Conservation (phyloP, 2,888 invertebrate species). For the Drosophila yooni region DNA sequence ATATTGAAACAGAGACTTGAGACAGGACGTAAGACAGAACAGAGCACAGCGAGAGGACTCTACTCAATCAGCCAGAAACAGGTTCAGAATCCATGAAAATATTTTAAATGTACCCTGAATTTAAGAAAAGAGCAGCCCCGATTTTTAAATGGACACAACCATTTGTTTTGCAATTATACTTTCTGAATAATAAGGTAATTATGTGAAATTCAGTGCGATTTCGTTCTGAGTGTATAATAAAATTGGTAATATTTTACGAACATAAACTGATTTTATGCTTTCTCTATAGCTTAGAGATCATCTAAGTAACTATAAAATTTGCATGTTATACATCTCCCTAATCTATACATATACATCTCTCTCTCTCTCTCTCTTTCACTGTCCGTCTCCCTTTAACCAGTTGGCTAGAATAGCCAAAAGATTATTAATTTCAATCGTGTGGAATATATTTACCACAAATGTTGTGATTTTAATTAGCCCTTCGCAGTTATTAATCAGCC, state of each 20-base stretch:
- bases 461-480: constrained; percentile 18
- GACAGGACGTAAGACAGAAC: constrained; percentile 7
- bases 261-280: background rate
- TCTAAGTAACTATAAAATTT: background rate
- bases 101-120: background rate
- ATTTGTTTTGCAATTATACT: background rate
- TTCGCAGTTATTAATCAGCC: constrained; percentile 21
- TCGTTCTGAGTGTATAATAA: background rate
- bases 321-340: background rate
- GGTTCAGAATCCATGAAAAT: no score
- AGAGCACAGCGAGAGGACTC: background rate
- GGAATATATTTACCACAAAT: background rate
- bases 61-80: background rate
- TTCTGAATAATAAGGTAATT: background rate
- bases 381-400: background rate
- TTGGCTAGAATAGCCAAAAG: background rate
- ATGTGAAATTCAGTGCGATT: background rate
- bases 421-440: background rate
- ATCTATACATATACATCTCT: background rate
- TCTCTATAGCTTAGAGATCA: background rate
- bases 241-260: background rate
- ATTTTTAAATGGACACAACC: no score
- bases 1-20: constrained; percentile 15
- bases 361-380: background rate
- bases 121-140: background rate